phyloP scores from a whole-genome alignment of 1,140 invertebrate species.

The Polyergus mexicanus region DNA sequence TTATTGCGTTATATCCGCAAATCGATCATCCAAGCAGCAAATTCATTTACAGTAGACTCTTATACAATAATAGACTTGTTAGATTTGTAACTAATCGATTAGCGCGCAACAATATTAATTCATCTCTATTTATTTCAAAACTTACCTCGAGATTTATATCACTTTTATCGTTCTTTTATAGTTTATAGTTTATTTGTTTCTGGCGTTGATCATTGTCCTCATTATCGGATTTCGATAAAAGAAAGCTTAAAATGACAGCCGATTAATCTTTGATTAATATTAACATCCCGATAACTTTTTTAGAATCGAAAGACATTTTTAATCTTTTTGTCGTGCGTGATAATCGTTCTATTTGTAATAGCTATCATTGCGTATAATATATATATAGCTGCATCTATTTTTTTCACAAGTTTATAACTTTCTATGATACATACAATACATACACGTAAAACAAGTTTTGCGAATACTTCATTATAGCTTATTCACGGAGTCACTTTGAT shows the following conservation, averaged over 20 bases:
- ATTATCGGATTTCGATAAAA: conserved; percentile 22
- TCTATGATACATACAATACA: neutral
- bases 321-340: conserved; percentile 7
- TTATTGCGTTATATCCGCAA: neutral
- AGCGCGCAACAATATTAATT: too few relatives aligned
- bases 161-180: too few relatives aligned
- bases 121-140: neutral
- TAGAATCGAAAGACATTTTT: neutral
- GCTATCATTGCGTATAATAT: neutral
- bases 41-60: too few relatives aligned
- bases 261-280: conserved; percentile 32
- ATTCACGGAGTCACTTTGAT: neutral
- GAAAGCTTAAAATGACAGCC: conserved; percentile 12
- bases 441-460: neutral
- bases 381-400: neutral
- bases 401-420: neutral
- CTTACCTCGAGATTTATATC: neutral
- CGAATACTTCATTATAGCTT: neutral
- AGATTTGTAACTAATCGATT: too few relatives aligned
- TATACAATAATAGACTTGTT: too few relatives aligned
- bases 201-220: neutral
- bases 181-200: conserved; percentile 5
- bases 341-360: neutral
- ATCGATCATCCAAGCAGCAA: too few relatives aligned
- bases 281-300: neutral